Evolutionary conservation across 1,140 invertebrate species (phyloP).

Genomic region (Leptinotarsa undecemlineata): DNA sequence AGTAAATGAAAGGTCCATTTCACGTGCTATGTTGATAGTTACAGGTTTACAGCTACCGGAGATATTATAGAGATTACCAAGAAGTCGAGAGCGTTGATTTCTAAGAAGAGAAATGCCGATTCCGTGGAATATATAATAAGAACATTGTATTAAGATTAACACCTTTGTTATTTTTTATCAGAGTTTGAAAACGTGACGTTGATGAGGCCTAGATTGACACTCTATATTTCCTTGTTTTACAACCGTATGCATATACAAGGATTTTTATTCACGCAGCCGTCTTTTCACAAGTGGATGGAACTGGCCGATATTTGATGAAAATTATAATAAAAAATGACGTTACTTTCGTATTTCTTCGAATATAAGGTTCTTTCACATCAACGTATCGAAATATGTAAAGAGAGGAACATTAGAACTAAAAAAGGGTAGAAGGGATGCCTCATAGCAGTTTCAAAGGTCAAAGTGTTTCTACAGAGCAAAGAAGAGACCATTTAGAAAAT

Average conservation of each 20-base stretch:
- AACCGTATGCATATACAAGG: not conserved
- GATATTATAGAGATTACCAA: not conserved
- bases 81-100: constrained; percentile 2
- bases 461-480: too few relatives aligned
- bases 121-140: constrained; percentile 8
- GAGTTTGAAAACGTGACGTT: constrained; percentile 1
- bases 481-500: too few relatives aligned
- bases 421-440: too few relatives aligned
- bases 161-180: constrained; percentile 19
- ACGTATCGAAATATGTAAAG: too few relatives aligned
- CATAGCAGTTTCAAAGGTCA: too few relatives aligned
- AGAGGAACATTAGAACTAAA: too few relatives aligned
- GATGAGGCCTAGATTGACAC: constrained; percentile 15
- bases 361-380: too few relatives aligned
- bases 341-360: too few relatives aligned
- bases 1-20: not conserved
- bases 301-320: too few relatives aligned
- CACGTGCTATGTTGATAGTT: not conserved
- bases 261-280: too few relatives aligned
- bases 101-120: constrained; percentile 13
- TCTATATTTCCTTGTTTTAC: constrained; percentile 17
- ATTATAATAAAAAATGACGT: too few relatives aligned
- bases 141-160: constrained; percentile 12
- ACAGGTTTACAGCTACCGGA: not conserved
- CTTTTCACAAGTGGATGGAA: too few relatives aligned